These are phyloP conservation scores for Rhincodon typus DNA, from an alignment of 2,797 vertebrate species.

Conservation along the genomic window DNA sequence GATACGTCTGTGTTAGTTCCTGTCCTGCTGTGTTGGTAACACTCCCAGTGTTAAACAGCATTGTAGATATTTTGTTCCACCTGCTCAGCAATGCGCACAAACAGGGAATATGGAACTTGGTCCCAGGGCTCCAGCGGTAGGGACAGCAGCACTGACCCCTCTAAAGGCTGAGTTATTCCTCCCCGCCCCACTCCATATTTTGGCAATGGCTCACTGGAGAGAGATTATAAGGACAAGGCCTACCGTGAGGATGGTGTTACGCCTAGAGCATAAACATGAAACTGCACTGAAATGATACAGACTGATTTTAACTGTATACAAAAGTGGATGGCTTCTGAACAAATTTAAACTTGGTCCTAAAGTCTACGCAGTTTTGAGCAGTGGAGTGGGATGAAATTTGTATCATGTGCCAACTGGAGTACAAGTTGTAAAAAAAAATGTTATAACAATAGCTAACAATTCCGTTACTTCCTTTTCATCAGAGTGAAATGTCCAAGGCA, in stretches of 20 bases:
- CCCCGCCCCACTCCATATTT: not conserved
- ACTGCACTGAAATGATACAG: not conserved
- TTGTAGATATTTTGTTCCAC: not conserved
- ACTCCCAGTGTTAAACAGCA: not conserved
- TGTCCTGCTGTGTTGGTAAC: not conserved
- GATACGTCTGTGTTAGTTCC: not conserved
- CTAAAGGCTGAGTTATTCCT: too few species aligned
- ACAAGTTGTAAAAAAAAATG: not conserved
- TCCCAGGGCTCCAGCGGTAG: too few species aligned
- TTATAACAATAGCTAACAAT: not conserved
- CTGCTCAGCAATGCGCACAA: too few species aligned
- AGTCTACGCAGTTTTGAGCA: not conserved
- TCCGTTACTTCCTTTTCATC: not conserved
- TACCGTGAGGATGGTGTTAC: not conserved
- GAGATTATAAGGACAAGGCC: not conserved
- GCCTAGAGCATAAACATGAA: not conserved
- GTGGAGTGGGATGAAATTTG: not conserved
- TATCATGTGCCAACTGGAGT: not conserved
- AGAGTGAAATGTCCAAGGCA: not conserved
- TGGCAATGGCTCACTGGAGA: not conserved
- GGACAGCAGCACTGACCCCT: too few species aligned
- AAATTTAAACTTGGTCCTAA: not conserved
- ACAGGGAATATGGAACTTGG: too few species aligned
- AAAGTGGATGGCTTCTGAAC: not conserved
- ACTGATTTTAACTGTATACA: not conserved